These are phyloP conservation scores for Troides aeacus DNA, from an alignment of 2,888 invertebrate species.

Conservation along the genomic window DNA sequence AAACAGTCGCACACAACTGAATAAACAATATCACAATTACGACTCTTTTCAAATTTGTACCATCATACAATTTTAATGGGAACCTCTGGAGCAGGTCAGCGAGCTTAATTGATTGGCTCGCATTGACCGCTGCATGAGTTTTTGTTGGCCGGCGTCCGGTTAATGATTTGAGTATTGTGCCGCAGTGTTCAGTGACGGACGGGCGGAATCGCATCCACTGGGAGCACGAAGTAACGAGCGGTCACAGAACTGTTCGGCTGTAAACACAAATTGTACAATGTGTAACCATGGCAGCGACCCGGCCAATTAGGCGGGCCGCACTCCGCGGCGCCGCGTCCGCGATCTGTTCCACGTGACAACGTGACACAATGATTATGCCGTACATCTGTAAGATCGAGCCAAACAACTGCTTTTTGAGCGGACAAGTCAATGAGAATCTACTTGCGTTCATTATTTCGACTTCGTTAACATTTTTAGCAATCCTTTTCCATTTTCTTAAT, in stretches of 20 bases:
- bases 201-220: slow-evolving; percentile 35
- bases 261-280: slow-evolving; percentile 33
- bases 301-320: too few species aligned
- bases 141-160: slow-evolving; percentile 28
- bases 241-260: slow-evolving; percentile 40
- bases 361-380: too few species aligned
- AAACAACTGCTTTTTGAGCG: too few species aligned
- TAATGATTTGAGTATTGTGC: slow-evolving; percentile 35
- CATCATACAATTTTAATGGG: slow-evolving; percentile 35
- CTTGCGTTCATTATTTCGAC: too few species aligned
- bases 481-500: too few species aligned
- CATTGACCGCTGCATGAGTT: slow-evolving; percentile 28
- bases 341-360: too few species aligned
- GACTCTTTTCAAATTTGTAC: slow-evolving; percentile 28
- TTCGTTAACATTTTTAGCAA: too few species aligned
- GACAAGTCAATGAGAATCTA: too few species aligned
- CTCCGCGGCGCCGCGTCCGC: too few species aligned
- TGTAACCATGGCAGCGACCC: not conserved
- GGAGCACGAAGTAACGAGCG: slow-evolving; percentile 44
- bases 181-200: slow-evolving; percentile 28
- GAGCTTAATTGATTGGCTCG: slow-evolving; percentile 41
- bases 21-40: slow-evolving; percentile 30
- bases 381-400: too few species aligned
- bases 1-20: slow-evolving; percentile 5
- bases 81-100: slow-evolving; percentile 29